Base-by-base conservation (phyloP, 2,888 invertebrate species). In the Eumerus sabulonum region DNA sequence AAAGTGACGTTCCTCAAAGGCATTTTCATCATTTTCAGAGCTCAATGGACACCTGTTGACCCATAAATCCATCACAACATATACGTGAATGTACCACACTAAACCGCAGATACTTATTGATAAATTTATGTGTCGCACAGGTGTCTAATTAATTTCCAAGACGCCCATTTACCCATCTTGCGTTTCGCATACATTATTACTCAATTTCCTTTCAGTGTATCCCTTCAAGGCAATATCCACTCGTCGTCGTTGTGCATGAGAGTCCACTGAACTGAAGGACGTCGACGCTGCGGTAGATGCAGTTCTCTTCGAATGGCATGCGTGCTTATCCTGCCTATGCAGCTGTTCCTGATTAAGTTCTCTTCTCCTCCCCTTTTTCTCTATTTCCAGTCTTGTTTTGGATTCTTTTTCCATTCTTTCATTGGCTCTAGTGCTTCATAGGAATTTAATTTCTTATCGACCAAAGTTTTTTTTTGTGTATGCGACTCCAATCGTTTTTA, bases 161-260 rank as follows among this genome's bases (percentile, higher is more conserved):
- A 66, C 71, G 60, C 56, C 54, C 48, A 66, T 71, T 27, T 62
- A 66, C 71, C 45, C 66, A 45, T 36, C 71, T 66, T 71, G 71
- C 71, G 66, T 36, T 71, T 66, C 71, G 71, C 66, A 71, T 76
- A 66, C 60, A 56, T 71, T 71, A 76, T 76, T 71, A 76, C 76
- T 71, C 64, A 76, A 71, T 76, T 71, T 64, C 53, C 63, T 51
- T 62, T 27, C 3, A 27, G 7, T 27, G 40, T 18, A 47, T 70
- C 64, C 64, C 53, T 64, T 70, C 45, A 70, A 76, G n/a, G n/a
- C n/a, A n/a, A n/a, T n/a, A n/a, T n/a, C n/a, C n/a, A n/a, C n/a
- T n/a, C n/a, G n/a, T n/a, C n/a, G n/a, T n/a, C n/a, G n/a, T n/a
- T n/a, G n/a, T n/a, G n/a, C n/a, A n/a, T n/a, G n/a, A n/a, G n/a